Percentiles rank a stretch among this genome's conserved stretches.
Evolutionary conservation across 2,888 invertebrate genomes (phyloP).

Genomic region (Hemicrepidius hirtus): DNA sequence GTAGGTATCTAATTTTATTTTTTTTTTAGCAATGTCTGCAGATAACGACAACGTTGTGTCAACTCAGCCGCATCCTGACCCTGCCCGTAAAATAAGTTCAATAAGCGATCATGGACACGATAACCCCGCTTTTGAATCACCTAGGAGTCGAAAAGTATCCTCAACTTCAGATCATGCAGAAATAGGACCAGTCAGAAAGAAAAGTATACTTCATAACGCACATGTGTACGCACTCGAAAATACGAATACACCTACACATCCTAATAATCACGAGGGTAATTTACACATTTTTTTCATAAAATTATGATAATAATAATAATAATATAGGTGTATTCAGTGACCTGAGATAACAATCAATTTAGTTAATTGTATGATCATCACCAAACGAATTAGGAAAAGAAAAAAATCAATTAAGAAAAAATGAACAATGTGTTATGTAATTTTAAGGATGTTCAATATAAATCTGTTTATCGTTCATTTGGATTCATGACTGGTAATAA

Average conservation of each 20-base stretch:
- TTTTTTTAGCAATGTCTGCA: slow-evolving; percentile 52
- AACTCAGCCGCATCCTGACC: slow-evolving; percentile 74
- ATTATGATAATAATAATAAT: too few relatives aligned
- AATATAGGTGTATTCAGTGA: neutral
- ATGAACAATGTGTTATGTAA: neutral
- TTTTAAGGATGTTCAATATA: neutral
- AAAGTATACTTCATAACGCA: slow-evolving; percentile 81
- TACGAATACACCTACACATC: slow-evolving; percentile 22
- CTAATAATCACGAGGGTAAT: slow-evolving; percentile 20
- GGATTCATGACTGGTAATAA: too few relatives aligned
- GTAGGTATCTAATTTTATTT: slow-evolving; percentile 4
- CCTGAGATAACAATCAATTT: slow-evolving; percentile 1
- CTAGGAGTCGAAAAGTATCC: slow-evolving; percentile 68
- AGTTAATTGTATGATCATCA: slow-evolving; percentile 5
- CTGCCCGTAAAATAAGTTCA: slow-evolving; percentile 58
- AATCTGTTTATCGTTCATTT: too few relatives aligned
- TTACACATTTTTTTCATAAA: neutral
- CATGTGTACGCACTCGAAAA: slow-evolving; percentile 34
- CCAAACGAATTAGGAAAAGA: neutral
- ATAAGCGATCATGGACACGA: slow-evolving; percentile 76
- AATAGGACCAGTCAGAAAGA: slow-evolving; percentile 82
- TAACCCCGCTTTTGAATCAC: slow-evolving; percentile 79
- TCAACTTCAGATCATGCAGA: slow-evolving; percentile 73
- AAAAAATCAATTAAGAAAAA: slow-evolving; percentile 5
- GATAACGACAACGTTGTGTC: slow-evolving; percentile 71